Evolutionary conservation across 2,113 vertebrate species (phyloP).

Genomic region (Neolamprologus variostigma): DNA sequence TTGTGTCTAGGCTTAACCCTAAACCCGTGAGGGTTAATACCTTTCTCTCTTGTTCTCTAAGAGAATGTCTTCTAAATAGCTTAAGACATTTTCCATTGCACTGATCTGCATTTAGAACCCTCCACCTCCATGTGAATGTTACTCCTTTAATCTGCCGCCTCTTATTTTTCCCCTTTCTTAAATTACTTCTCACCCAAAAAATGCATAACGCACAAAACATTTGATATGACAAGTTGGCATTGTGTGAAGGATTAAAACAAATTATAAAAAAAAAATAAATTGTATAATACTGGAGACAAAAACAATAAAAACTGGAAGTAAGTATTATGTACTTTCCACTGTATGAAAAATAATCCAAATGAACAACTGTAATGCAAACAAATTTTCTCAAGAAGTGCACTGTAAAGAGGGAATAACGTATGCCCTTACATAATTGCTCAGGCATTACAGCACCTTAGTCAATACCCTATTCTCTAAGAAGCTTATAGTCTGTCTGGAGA

Average conservation of each 20-base stretch:
- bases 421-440: constrained; percentile 18
- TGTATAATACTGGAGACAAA: not conserved
- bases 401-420: not conserved
- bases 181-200: not conserved
- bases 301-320: not conserved
- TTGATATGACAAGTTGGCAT: not conserved
- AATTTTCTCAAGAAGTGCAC: not conserved
- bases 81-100: not conserved
- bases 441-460: constrained; percentile 15
- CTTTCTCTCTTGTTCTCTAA: not conserved
- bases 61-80: not conserved
- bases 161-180: not conserved
- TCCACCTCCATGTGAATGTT: not conserved
- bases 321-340: not conserved
- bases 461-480: constrained; percentile 40
- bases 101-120: not conserved
- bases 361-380: not conserved
- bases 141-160: not conserved
- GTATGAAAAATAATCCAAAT: not conserved
- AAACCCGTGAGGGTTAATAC: not conserved
- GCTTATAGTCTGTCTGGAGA: constrained; percentile 24
- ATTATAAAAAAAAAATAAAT: not conserved
- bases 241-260: not conserved
- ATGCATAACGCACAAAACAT: not conserved
- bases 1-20: not conserved